Conservation (phyloP, 2,113 vertebrate genomes). For the Thomomys bottae region DNA sequence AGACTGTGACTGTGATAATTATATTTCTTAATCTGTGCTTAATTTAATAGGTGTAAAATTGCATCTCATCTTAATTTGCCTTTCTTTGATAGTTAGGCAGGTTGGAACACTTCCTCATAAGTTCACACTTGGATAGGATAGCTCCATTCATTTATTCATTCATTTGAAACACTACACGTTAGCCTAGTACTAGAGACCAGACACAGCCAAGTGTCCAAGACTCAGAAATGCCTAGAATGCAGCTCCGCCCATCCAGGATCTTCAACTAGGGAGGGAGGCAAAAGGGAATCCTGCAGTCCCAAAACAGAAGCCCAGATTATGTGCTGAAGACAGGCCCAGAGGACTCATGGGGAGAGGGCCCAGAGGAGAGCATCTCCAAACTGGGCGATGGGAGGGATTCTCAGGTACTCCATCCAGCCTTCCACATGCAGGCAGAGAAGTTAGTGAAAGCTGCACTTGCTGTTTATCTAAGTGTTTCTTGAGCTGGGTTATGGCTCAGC, state of each 20-base stretch:
- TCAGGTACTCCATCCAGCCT: neutral
- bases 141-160: constrained; percentile 44
- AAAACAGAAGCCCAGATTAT: fast-evolving
- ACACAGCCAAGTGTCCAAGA: neutral
- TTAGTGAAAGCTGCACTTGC: too few species aligned
- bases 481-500: fast-evolving
- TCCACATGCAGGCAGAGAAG: neutral
- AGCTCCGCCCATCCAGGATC: neutral
- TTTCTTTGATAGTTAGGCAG: constrained; percentile 68
- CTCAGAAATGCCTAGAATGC: neutral
- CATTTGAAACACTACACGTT: neutral
- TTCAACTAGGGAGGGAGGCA: neutral
- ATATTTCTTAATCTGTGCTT: constrained; percentile 66
- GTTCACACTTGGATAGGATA: neutral
- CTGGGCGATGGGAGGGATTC: neutral
- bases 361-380: neutral
- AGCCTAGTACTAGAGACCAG: neutral
- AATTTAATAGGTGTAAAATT: constrained; percentile 78
- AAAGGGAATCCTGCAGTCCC: neutral
- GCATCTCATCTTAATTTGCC: constrained; percentile 71
- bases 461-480: neutral
- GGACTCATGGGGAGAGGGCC: neutral
- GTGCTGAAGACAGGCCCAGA: neutral
- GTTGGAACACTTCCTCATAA: constrained; percentile 67
- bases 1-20: constrained; percentile 53